A percentile compares a stretch with the other conserved stretches of the same genome.
phyloP scores from a whole-genome alignment of 2,888 invertebrate genomes.

The Synanthedon andrenaeformis region DNA sequence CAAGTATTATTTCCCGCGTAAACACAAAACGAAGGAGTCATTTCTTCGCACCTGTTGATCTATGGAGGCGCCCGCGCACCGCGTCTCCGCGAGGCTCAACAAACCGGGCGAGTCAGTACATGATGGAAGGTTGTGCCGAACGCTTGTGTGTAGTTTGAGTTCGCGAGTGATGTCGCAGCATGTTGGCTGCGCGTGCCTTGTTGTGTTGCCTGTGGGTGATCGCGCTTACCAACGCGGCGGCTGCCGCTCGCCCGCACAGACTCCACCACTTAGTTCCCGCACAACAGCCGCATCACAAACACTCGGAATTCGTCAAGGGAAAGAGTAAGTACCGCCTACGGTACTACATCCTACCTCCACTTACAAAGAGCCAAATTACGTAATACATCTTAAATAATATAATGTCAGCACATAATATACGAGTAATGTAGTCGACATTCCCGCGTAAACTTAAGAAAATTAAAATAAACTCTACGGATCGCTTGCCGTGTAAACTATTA shows the following conservation, averaged over 20 bases:
- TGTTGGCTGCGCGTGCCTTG: conserved; percentile 53
- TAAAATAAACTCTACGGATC: too few species aligned
- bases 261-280: conserved; percentile 39
- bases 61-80: conserved; percentile 50
- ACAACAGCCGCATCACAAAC: conserved; percentile 38
- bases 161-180: conserved; percentile 65
- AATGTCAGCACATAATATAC: too few species aligned
- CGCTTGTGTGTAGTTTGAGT: conserved; percentile 44
- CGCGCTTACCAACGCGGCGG: conserved; percentile 22
- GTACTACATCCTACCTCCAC: conserved; percentile 22
- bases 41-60: conserved; percentile 22
- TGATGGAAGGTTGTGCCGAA: conserved; percentile 53
- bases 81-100: conserved; percentile 28
- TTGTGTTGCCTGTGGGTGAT: conserved; percentile 51
- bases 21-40: conserved; percentile 8
- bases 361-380: conserved; percentile 1
- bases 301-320: conserved; percentile 81
- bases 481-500: too few species aligned
- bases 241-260: conserved; percentile 31
- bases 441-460: too few species aligned
- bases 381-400: too few species aligned
- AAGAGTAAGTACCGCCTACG: conserved; percentile 75
- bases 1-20: conserved; percentile 26
- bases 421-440: too few species aligned
- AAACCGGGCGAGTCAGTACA: conserved; percentile 44